Percentiles rank a stretch among this genome's conserved stretches.
Conservation (phyloP, 2,797 vertebrate genomes). For the Catamblyrhynchus diadema region DNA sequence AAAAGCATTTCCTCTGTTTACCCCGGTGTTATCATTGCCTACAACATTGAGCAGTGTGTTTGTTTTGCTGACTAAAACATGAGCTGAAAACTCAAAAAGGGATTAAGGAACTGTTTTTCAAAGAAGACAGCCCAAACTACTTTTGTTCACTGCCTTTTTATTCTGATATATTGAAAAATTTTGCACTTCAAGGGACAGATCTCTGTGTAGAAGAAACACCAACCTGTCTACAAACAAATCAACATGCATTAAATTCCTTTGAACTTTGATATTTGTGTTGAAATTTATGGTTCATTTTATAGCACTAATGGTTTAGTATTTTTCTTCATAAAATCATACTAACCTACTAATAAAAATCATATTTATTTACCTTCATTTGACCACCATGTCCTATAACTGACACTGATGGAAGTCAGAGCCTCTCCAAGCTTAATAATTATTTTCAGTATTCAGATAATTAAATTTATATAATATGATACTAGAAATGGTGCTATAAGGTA, state of each 20-base stretch:
- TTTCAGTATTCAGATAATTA: not conserved
- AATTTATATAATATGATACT: not conserved
- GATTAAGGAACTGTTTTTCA: slow-evolving; percentile 8
- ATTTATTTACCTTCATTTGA: not conserved
- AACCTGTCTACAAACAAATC: slow-evolving; percentile 10
- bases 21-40: slow-evolving; percentile 57
- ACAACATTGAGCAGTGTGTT: slow-evolving; percentile 32
- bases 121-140: not conserved
- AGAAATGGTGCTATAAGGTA: not conserved
- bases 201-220: not conserved
- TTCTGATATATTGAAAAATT: not conserved
- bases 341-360: not conserved
- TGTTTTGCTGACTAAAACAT: slow-evolving; percentile 57
- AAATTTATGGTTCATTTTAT: not conserved
- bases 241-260: not conserved
- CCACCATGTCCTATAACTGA: not conserved
- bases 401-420: not conserved
- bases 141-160: slow-evolving; percentile 3
- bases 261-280: not conserved
- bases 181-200: not conserved
- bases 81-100: slow-evolving; percentile 21
- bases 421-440: not conserved
- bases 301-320: not conserved
- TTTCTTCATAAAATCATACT: not conserved
- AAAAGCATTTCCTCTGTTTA: slow-evolving; percentile 66